phyloP scores from a whole-genome alignment of 2,888 invertebrate genomes.

The Parapristionchus giblindavisi region DNA sequence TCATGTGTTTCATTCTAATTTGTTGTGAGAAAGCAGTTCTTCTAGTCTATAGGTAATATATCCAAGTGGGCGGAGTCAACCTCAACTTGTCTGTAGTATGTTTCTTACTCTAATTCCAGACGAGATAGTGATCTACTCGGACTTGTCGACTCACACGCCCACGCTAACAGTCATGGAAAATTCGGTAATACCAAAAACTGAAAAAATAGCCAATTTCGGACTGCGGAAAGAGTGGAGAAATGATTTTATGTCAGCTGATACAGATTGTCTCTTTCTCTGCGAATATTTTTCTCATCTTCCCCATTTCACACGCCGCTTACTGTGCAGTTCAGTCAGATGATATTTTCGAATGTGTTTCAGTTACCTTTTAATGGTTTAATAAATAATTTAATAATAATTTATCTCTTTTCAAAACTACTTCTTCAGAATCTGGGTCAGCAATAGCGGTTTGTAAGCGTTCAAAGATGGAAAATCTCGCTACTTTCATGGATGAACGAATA shows the following conservation, averaged over 20 bases:
- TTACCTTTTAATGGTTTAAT: too few species aligned
- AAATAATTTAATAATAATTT: background rate
- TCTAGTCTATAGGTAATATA: constrained; percentile 5
- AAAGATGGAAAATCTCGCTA: background rate
- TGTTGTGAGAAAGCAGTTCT: constrained; percentile 11
- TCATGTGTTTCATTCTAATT: constrained; percentile 9
- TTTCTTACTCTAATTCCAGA: background rate
- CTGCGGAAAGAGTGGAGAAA: too few species aligned
- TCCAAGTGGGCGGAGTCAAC: background rate
- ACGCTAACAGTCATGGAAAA: too few species aligned
- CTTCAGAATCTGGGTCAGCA: background rate
- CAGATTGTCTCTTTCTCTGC: too few species aligned
- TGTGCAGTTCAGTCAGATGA: too few species aligned
- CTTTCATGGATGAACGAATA: background rate
- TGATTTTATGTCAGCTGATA: too few species aligned
- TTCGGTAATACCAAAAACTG: too few species aligned
- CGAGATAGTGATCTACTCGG: constrained; percentile 18
- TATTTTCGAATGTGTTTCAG: too few species aligned
- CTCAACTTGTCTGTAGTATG: background rate
- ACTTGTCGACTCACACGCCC: constrained; percentile 16
- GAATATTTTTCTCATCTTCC: too few species aligned
- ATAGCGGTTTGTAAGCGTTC: background rate
- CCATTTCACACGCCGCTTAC: too few species aligned
- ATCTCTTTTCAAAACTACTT: background rate
- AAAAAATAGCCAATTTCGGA: too few species aligned